Base-by-base conservation (phyloP, 2,797 vertebrate genomes). In the Sylvia borin region DNA sequence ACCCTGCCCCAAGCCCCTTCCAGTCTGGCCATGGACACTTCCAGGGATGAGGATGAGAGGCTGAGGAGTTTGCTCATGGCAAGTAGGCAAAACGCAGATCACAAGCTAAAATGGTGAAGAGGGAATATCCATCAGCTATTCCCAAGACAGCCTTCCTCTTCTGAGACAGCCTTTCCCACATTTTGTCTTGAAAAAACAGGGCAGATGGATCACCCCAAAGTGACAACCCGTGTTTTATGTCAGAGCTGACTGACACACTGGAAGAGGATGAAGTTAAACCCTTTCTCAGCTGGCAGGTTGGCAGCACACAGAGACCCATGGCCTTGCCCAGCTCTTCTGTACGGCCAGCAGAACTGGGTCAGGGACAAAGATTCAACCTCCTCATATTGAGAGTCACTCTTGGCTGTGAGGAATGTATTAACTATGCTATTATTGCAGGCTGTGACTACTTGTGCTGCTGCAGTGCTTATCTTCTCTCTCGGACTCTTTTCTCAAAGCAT, bases 1-100 rank as follows among this genome's bases (percentile, higher is more conserved):
- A 1, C 38, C 45, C 0, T 38, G 38, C 45, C 65, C 45, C 43
- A n/a, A 57, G n/a, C 20, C n/a, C 36, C 0, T 0, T 34, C 43
- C 25, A 53, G 3, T 29, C 43, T 38, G 50, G 19, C 50, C 38
- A 3, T 5, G 29, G 15, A 71, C 45, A 31, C 38, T 32, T 8
- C 16, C 58, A 83, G 45, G n/a, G 51, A 40, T 6, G 32, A 58
- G 58, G 36, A 64, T 4, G 57, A 70, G 75, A 70, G 54, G 62
- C 58, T 43, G 66, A 62, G 17, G 51, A 18, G 5, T 47, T 62
- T 42, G n/a, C 29, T 88, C 62, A 34, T 17, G 34, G 36, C 45
- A 47, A 34, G 54, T 0, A 38, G 48, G 71, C 45, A 75, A 74
- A 85, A 78, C 0, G 0, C n/a, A 47, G 29, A 47, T 7, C 24